Conservation (phyloP, 2,888 invertebrate species). For the Rhaphigaster nebulosa region DNA sequence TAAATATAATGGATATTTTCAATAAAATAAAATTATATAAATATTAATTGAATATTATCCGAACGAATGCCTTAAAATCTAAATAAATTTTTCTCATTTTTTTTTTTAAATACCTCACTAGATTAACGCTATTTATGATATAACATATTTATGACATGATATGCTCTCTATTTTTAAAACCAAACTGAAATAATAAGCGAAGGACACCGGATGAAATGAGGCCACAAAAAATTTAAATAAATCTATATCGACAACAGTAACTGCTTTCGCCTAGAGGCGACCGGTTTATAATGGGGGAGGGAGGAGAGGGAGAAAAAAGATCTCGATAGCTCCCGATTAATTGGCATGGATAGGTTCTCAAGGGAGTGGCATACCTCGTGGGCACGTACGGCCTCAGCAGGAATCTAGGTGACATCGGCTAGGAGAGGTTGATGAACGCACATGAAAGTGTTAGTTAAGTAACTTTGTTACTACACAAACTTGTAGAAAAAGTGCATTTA, state of each 20-base stretch:
- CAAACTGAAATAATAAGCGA: background rate
- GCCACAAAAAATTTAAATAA: conserved; percentile 2
- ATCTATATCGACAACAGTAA: background rate
- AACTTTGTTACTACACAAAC: background rate
- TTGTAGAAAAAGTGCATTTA: background rate
- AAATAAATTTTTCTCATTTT: no score
- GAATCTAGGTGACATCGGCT: background rate
- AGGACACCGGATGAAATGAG: background rate
- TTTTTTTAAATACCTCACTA: no score
- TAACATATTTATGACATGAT: background rate
- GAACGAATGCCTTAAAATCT: no score
- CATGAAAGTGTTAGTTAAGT: background rate
- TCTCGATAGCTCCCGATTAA: background rate
- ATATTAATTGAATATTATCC: no score
- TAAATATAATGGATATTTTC: no score
- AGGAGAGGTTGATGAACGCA: background rate
- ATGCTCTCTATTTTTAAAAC: background rate
- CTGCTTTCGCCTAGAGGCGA: background rate
- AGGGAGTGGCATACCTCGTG: background rate
- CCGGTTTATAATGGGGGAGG: conserved; percentile 32
- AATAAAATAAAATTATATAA: no score
- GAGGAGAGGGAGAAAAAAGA: background rate
- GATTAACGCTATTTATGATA: no score
- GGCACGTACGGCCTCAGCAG: conserved; percentile 4
- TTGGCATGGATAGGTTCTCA: background rate